Evolutionary conservation across 1,140 invertebrate genomes (phyloP).

Genomic region (Aphaenogaster rudis): DNA sequence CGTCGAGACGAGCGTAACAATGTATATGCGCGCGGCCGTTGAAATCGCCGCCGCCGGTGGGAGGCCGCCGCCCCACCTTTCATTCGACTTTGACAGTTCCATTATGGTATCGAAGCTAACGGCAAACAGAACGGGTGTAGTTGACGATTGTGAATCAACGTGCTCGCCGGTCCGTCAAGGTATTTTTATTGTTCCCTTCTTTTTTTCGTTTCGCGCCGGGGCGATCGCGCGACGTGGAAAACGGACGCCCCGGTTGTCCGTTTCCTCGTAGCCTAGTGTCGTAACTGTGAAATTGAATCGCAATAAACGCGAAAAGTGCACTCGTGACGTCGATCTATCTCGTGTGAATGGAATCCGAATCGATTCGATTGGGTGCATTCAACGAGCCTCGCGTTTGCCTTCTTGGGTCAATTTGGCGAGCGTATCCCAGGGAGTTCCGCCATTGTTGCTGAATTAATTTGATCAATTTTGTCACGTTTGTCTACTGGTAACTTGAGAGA

Average conservation of each 20-base stretch:
- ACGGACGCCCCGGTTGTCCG: neutral
- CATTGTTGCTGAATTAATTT: neutral
- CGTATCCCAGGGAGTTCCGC: neutral
- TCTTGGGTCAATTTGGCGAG: neutral
- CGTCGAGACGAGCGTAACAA: conserved; percentile 34
- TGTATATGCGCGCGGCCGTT: conserved; percentile 54
- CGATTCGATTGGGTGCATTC: neutral
- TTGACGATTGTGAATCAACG: conserved; percentile 70
- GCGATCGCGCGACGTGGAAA: conserved; percentile 2
- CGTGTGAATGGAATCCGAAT: neutral
- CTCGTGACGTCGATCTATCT: conserved; percentile 11
- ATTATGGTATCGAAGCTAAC: conserved; percentile 84
- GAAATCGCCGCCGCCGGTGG: conserved; percentile 68
- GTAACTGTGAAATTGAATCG: conserved; percentile 41
- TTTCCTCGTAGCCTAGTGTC: neutral
- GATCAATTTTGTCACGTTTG: neutral
- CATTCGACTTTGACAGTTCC: conserved; percentile 85
- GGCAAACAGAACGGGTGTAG: conserved; percentile 74
- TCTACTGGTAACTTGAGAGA: neutral
- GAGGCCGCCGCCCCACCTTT: conserved; percentile 71
- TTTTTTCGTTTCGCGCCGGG: neutral
- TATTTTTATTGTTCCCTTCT: conserved; percentile 49
- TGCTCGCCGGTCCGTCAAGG: conserved; percentile 64
- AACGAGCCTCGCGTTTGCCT: neutral
- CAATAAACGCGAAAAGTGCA: conserved; percentile 41